Evolutionary conservation across 2,113 vertebrate species (phyloP).

Genomic region (Nothocercus julius): DNA sequence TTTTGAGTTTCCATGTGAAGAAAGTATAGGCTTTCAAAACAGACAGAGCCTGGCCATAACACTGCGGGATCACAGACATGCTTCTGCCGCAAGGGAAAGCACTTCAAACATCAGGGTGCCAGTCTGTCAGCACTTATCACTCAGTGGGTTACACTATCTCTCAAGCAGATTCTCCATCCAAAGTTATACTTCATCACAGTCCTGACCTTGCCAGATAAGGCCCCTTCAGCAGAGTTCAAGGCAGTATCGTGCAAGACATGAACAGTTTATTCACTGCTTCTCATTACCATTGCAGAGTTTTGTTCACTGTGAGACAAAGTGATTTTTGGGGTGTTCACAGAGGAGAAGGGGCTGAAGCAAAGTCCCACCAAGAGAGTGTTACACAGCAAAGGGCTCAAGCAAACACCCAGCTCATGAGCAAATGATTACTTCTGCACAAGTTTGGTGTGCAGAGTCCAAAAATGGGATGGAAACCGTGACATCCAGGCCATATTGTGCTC

Average conservation of each 20-base stretch:
- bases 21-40: slow-evolving; percentile 35
- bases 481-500: background rate
- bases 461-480: slow-evolving; percentile 27
- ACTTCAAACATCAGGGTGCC: slow-evolving; percentile 55
- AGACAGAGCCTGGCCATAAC: slow-evolving; percentile 29
- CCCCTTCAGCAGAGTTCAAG: slow-evolving; percentile 31
- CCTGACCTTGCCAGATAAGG: slow-evolving; percentile 19
- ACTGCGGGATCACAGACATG: slow-evolving; percentile 39
- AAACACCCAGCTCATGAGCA: background rate
- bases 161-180: slow-evolving; percentile 46
- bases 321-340: background rate
- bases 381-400: background rate
- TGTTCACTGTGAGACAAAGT: background rate
- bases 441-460: background rate
- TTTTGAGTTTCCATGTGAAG: background rate
- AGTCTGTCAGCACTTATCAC: slow-evolving; percentile 67
- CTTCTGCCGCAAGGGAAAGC: slow-evolving; percentile 23
- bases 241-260: background rate
- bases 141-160: slow-evolving; percentile 36
- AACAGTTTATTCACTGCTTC: background rate
- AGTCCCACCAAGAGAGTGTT: background rate
- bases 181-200: slow-evolving; percentile 43
- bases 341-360: background rate
- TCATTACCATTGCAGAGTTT: background rate
- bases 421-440: background rate